Evolutionary conservation across 2,888 invertebrate species (phyloP).

Genomic region (Stenotaenia linearis): DNA sequence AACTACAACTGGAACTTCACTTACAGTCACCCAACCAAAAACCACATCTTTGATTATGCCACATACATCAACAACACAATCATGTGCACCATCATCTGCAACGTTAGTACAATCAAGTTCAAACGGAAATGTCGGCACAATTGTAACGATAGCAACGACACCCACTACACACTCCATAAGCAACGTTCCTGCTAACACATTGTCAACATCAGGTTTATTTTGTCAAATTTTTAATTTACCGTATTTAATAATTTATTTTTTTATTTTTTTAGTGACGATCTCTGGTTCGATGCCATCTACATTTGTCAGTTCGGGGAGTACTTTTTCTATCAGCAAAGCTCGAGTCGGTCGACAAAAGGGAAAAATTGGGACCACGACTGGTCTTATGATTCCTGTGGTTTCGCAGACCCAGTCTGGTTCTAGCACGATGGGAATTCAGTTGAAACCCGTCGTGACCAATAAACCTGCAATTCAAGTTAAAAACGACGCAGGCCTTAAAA

Average conservation of each 20-base stretch:
- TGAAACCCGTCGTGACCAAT: slow-evolving; percentile 8
- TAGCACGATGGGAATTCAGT: slow-evolving; percentile 27
- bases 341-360: slow-evolving; percentile 26
- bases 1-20: slow-evolving; percentile 32
- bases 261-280: neutral
- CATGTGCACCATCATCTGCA: neutral
- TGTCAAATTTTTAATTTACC: neutral
- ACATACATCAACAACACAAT: neutral
- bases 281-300: neutral
- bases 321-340: neutral
- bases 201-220: neutral
- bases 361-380: neutral
- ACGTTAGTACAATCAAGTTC: neutral
- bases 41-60: slow-evolving; percentile 30
- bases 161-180: neutral
- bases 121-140: slow-evolving; percentile 11
- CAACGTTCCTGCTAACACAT: neutral
- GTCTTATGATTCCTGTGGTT: neutral
- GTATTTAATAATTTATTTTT: neutral
- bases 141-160: slow-evolving; percentile 24
- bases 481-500: slow-evolving; percentile 33
- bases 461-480: slow-evolving; percentile 29
- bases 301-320: neutral
- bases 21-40: slow-evolving; percentile 30
- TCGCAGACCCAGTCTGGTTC: neutral